Base-by-base conservation (phyloP, 2,888 invertebrate species). In the Perdita meconis region DNA sequence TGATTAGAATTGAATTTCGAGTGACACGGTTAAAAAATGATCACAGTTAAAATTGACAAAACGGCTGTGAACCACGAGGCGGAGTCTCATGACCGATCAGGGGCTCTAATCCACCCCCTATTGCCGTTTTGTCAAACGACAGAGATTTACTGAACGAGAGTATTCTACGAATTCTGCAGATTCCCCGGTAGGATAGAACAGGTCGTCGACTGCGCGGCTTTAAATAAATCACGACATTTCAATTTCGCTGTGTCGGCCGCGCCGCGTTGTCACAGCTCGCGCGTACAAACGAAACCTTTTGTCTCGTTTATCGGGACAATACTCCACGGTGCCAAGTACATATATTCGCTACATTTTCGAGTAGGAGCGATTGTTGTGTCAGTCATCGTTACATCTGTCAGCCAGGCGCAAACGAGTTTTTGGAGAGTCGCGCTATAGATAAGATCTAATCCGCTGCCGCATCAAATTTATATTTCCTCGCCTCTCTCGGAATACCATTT, bases 201-300 rank as follows among this genome's bases (percentile, higher is more conserved):
- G 44, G 16, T 56, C 26, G 55, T 6, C 42, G 30, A 3, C 34
- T 22, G 47, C 19, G 19, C 8, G 26, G 19, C 44, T 24, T 63
- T 69, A 63, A 47, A 69, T 69, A 69, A 63, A 69, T 69, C 63
- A 69, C 44, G 53, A 38, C 42, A 30, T 55, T 36, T 69, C 69
- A 55, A 69, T 69, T 63, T 47, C 22, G 22, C 56, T 34, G 16
- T 56, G 24, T 16, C 12, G 36, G 4, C 34, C 5, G 10, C 34
- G 55, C 5, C n/a, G n/a, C 6, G 19, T 19, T 47, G 34, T 30
- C 53, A 40, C 40, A 10, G 40, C n/a, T 12, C 16, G 6, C 19
- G 4, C 12, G 12, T 44, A 16, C 12, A 51, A 13, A 38, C 38
- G 16, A 40, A 26, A 19, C 13, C 30, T 65, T 65, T 65, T 34